These are phyloP conservation scores for Tineola bisselliella DNA, from an alignment of 2,888 invertebrate genomes.

Conservation along the genomic window DNA sequence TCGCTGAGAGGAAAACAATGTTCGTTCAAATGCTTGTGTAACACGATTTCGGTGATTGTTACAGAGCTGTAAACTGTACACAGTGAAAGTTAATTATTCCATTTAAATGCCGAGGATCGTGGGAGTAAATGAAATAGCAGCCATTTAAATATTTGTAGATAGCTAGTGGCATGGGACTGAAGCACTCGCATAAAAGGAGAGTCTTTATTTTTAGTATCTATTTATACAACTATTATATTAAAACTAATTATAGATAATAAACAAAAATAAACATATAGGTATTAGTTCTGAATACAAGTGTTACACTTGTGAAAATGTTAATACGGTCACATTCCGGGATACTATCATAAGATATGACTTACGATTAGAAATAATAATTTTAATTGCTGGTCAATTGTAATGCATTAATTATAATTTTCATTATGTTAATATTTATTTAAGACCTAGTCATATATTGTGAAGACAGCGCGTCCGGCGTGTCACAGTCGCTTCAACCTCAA, in stretches of 20 bases:
- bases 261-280: too few relatives aligned
- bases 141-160: constrained; percentile 18
- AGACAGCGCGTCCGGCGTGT: neutral
- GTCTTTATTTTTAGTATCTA: neutral
- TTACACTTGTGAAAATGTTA: too few relatives aligned
- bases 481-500: neutral
- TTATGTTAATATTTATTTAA: neutral
- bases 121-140: constrained; percentile 17
- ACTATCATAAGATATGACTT: too few relatives aligned
- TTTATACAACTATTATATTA: too few relatives aligned
- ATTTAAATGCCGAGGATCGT: constrained; percentile 15
- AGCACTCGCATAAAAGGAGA: neutral
- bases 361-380: too few relatives aligned
- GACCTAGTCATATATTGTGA: neutral
- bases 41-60: constrained; percentile 1
- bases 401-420: too few relatives aligned
- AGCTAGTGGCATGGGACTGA: neutral
- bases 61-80: neutral
- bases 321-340: too few relatives aligned
- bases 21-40: neutral
- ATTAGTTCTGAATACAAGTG: too few relatives aligned
- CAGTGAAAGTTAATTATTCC: constrained; percentile 12
- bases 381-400: too few relatives aligned
- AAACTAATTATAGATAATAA: too few relatives aligned
- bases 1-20: neutral